A percentile compares a stretch with the other conserved stretches of the same genome.
phyloP scores from a whole-genome alignment of 2,888 invertebrate species.

The Drosophila sordidapex region DNA sequence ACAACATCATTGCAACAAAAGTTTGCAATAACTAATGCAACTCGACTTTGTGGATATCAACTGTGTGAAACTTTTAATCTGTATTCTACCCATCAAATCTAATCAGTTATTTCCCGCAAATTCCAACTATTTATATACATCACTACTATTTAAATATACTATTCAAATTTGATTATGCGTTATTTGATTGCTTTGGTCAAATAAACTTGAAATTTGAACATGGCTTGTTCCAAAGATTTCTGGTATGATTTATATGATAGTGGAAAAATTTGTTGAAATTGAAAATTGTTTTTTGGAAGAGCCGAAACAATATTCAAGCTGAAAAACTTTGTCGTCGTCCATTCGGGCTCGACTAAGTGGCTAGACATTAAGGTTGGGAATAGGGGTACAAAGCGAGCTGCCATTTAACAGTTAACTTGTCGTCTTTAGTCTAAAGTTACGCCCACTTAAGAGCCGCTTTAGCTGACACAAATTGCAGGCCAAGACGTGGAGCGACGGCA shows the following conservation, averaged over 20 bases:
- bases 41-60: slow-evolving; percentile 3
- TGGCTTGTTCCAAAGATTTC: neutral
- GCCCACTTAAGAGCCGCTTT: slow-evolving; percentile 60
- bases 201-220: neutral
- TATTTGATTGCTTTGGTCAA: neutral
- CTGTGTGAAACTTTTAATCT: slow-evolving; percentile 3
- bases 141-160: neutral
- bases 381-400: slow-evolving; percentile 23
- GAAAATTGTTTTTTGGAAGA: neutral
- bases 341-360: slow-evolving; percentile 42
- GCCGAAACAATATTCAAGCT: slow-evolving; percentile 24
- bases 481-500: neutral
- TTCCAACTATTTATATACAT: too few relatives aligned
- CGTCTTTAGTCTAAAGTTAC: slow-evolving; percentile 59
- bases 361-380: slow-evolving; percentile 34
- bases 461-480: slow-evolving; percentile 31
- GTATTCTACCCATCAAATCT: neutral
- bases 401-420: slow-evolving; percentile 50
- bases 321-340: slow-evolving; percentile 39
- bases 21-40: slow-evolving; percentile 20
- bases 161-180: neutral
- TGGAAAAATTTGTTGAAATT: slow-evolving; percentile 1
- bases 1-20: slow-evolving; percentile 9
- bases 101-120: neutral
- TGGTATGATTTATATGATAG: slow-evolving; percentile 1